phyloP scores from a whole-genome alignment of 2,888 invertebrate species.

The Drosophila merina region DNA sequence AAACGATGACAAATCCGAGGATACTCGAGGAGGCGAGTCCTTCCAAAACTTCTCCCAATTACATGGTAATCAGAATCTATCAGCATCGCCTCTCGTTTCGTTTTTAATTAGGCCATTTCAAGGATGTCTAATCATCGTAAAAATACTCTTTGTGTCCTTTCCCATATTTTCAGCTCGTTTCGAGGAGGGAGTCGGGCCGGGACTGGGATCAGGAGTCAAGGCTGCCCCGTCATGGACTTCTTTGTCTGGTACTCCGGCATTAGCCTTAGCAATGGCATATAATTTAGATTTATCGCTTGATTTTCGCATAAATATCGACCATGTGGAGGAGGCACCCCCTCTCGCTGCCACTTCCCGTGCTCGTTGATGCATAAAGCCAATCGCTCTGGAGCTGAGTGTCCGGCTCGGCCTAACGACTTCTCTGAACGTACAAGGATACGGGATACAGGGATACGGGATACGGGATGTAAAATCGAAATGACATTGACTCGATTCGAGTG shows the following conservation, averaged over 20 bases:
- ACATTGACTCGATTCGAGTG: constrained; percentile 40
- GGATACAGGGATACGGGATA: constrained; percentile 34
- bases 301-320: constrained; percentile 74
- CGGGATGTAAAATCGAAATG: constrained; percentile 60
- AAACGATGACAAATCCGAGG: constrained; percentile 66
- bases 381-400: constrained; percentile 58
- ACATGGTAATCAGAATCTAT: constrained; percentile 72
- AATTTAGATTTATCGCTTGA: constrained; percentile 76
- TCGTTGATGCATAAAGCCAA: constrained; percentile 69
- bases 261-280: constrained; percentile 67
- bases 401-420: constrained; percentile 66
- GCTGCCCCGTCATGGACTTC: constrained; percentile 45
- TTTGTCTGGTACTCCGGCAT: constrained; percentile 19
- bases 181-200: constrained; percentile 16
- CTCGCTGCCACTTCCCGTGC: constrained; percentile 62
- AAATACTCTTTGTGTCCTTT: constrained; percentile 42
- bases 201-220: constrained; percentile 39
- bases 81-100: constrained; percentile 58
- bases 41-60: constrained; percentile 56
- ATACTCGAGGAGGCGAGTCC: constrained; percentile 4
- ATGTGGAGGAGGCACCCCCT: constrained; percentile 37
- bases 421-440: constrained; percentile 35
- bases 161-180: constrained; percentile 64
- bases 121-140: constrained; percentile 69
- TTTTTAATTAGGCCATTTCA: constrained; percentile 65